Base-by-base conservation (phyloP, 2,797 vertebrate genomes). In the Tympanoctomys barrerae region DNA sequence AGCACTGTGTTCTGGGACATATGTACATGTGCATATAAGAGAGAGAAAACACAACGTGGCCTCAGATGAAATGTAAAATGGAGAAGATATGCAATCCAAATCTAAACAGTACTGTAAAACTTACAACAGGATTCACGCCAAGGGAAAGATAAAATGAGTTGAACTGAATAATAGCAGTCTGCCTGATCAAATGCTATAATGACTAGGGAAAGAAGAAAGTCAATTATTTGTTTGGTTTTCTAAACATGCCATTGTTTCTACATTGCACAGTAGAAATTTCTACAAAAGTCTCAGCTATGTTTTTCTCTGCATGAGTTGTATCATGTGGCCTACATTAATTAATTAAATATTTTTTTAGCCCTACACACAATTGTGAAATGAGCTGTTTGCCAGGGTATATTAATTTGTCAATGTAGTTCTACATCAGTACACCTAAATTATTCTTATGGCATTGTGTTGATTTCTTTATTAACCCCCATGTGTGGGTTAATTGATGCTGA, bases 401-500 rank as follows among this genome's bases (percentile, higher is more conserved):
- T 97, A 94, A 96, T 85, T 81, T 95, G 62, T 90, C 83, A 94
- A 59, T 64, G 89, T 4, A 89, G 90, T 81, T 97, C 94, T 83
- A 96, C 71, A 93, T 91, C 94, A 95, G 66, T 54, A 39, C 61
- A 85, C 73, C 36, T 64, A 94, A 95, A 95, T 97, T 96, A 95
- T 79, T 87, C 54, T 95, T 83, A 81, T 73, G 79, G 31, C 83
- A 64, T 33, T 95, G 39, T 86, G 95, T 46, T 95, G 91, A 93
- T 95, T 97, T 75, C 33, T 91, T 95, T 95, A 96, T 91, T 96
- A 97, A 96, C 81, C 93, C 68, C 52, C 16, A 94, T 91, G 95
- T 81, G 77, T 90, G 64, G 31, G 84, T 33, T 97, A 97, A 96
- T 96, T 96, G 54, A 31, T 90, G 26, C 46, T 91, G 28, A 94